A percentile compares a stretch with the other conserved stretches of the same genome.
Evolutionary conservation across 2,888 invertebrate genomes (phyloP).

Genomic region (Seladonia tumulorum): DNA sequence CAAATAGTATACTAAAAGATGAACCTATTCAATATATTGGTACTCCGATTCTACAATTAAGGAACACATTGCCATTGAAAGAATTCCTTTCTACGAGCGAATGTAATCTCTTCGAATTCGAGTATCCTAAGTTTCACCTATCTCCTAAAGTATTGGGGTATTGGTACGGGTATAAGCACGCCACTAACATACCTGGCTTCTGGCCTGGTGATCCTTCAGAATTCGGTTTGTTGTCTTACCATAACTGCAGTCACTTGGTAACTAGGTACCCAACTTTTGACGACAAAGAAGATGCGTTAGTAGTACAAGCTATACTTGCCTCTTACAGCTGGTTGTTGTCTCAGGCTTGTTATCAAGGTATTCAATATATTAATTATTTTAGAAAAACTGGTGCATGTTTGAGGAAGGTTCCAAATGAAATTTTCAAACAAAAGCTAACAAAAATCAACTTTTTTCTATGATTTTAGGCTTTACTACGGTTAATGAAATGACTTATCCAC

Average conservation of each 20-base stretch:
- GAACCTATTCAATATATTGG: slow-evolving; percentile 90
- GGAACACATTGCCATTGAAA: slow-evolving; percentile 89
- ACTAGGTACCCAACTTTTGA: slow-evolving; percentile 85
- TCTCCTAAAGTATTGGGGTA: slow-evolving; percentile 88
- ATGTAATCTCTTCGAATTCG: slow-evolving; percentile 86
- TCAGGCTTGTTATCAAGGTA: slow-evolving; percentile 92
- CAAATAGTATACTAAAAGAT: slow-evolving; percentile 85
- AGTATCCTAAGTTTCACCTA: slow-evolving; percentile 86
- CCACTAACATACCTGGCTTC: slow-evolving; percentile 92
- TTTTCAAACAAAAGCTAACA: background rate
- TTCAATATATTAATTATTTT: background rate
- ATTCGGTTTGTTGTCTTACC: slow-evolving; percentile 92
- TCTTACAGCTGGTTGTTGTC: slow-evolving; percentile 93
- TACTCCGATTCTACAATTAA: slow-evolving; percentile 88
- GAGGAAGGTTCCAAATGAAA: background rate
- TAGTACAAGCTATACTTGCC: slow-evolving; percentile 90
- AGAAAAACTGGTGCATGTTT: background rate
- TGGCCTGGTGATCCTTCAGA: slow-evolving; percentile 93
- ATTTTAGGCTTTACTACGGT: slow-evolving; percentile 91
- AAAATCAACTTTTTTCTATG: background rate
- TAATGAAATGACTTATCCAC: slow-evolving; percentile 95
- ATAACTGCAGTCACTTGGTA: slow-evolving; percentile 88
- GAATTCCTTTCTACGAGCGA: slow-evolving; percentile 87
- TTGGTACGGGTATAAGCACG: slow-evolving; percentile 86
- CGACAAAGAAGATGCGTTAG: slow-evolving; percentile 88